Percentiles rank a stretch among this genome's conserved stretches.
Conservation (phyloP, 2,888 invertebrate species). For the Eilema sororculum region DNA sequence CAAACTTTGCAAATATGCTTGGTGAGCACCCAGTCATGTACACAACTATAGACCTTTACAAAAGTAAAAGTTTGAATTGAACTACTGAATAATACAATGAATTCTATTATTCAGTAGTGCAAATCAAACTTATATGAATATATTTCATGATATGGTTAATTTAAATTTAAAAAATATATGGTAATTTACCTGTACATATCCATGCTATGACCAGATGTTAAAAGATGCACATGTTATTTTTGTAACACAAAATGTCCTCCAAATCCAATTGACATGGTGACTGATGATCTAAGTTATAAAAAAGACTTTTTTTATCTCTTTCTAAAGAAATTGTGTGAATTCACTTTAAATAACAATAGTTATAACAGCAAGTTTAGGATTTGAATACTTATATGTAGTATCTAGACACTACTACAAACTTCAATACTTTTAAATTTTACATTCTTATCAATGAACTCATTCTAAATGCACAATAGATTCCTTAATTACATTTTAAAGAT, state of each 20-base stretch:
- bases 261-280: neutral
- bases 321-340: neutral
- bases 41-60: neutral
- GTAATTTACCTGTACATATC: neutral
- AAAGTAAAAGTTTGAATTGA: neutral
- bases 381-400: neutral
- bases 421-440: neutral
- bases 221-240: slow-evolving; percentile 4
- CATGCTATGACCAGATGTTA: neutral
- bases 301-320: neutral
- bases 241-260: slow-evolving; percentile 1
- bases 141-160: slow-evolving; percentile 1
- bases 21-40: slow-evolving; percentile 24
- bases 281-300: neutral
- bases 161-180: neutral
- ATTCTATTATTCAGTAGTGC: too few species aligned
- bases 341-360: neutral
- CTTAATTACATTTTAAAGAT: slow-evolving; percentile 8
- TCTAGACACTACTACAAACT: too few species aligned
- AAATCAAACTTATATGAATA: too few species aligned
- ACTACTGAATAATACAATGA: slow-evolving; percentile 1
- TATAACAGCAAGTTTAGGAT: neutral
- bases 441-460: neutral
- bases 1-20: slow-evolving; percentile 53
- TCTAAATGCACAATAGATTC: slow-evolving; percentile 8